Base-by-base conservation (phyloP, 2,888 invertebrate genomes). In the Phlogophora meticulosa region DNA sequence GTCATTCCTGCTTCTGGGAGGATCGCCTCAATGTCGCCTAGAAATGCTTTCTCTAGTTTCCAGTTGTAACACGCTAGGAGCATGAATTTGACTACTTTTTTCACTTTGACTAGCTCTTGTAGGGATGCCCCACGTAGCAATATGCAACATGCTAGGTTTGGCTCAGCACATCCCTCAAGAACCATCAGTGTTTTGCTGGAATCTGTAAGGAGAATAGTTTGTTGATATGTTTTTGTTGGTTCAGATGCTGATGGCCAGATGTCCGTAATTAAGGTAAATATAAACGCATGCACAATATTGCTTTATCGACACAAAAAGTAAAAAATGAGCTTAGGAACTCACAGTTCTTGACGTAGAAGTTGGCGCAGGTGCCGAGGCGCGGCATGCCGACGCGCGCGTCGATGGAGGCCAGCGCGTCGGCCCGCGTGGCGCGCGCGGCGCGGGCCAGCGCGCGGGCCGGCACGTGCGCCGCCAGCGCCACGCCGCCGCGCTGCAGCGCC, bases 1-100 rank as follows among this genome's bases (percentile, higher is more conserved):
- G 88, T 91, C 88, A 90, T 90, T 1, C 94, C 94, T 0, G 94
- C 89, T 82, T 94, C 93, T 0, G 95, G 96, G n/a, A 96, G 59
- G 0, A 90, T 82, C 0, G 95, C 95, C 78, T 93, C 98, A 82
- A 98, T 98, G 88, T 98, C 98, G 73, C 98, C 98, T 93, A 99
- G 96, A 90, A 98, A 99, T 0, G 99, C 98, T 84, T 98, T 97
- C 91, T 99, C 99, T 48, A 99, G 94, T 55, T 98, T 97, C 97
- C 98, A 98, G 84, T 99, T 99, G 90, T 99, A 99, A 42, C 97
- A 97, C 0, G 98, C 97, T 70, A 98, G 97, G 0, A 98, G 96
- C 96, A 99, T 96, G 86, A 98, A 97, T 53, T 97, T 97, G 0
- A 98, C 97, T 0, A 99, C 98, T 83, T 97, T 97, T 90, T 99